These are phyloP conservation scores for Luidia sarsii DNA, from an alignment of 53 echinoderm and acorn worm genomes.

Conservation along the genomic window DNA sequence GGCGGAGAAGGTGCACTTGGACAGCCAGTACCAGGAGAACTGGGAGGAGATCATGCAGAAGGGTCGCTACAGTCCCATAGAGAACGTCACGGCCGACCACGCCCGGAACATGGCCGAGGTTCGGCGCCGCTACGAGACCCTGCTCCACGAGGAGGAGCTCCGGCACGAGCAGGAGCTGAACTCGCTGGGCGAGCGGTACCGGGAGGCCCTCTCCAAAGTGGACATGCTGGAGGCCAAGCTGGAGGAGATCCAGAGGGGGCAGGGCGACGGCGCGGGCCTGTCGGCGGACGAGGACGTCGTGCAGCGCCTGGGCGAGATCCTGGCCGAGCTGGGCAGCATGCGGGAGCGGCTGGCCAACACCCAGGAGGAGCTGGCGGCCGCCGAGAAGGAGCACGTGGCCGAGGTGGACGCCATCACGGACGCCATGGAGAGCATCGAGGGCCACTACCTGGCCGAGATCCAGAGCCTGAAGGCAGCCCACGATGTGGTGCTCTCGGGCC, in stretches of 20 bases:
- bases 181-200: conserved; percentile 46
- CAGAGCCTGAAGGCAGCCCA: conserved; percentile 42
- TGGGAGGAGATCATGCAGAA: conserved; percentile 54
- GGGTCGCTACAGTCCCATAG: conserved; percentile 55
- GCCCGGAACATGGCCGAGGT: conserved; percentile 69
- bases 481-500: conserved; percentile 6
- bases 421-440: conserved; percentile 72
- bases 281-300: conserved; percentile 54
- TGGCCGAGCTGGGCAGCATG: conserved; percentile 30
- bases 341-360: conserved; percentile 22
- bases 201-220: conserved; percentile 19
- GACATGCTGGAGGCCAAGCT: conserved; percentile 35
- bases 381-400: conserved; percentile 31
- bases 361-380: conserved; percentile 30
- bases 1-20: conserved; percentile 52
- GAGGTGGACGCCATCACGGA: conserved; percentile 64
- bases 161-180: conserved; percentile 66
- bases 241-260: neutral
- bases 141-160: conserved; percentile 61
- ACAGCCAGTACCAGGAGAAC: conserved; percentile 42
- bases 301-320: conserved; percentile 26
- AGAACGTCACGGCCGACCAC: conserved; percentile 71
- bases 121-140: conserved; percentile 66
- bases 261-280: conserved; percentile 34
- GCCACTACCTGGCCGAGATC: conserved; percentile 64